Percentiles rank a stretch among this genome's conserved stretches.
phyloP scores from a whole-genome alignment of 2,888 invertebrate species.

The Sarcophaga carnaria region DNA sequence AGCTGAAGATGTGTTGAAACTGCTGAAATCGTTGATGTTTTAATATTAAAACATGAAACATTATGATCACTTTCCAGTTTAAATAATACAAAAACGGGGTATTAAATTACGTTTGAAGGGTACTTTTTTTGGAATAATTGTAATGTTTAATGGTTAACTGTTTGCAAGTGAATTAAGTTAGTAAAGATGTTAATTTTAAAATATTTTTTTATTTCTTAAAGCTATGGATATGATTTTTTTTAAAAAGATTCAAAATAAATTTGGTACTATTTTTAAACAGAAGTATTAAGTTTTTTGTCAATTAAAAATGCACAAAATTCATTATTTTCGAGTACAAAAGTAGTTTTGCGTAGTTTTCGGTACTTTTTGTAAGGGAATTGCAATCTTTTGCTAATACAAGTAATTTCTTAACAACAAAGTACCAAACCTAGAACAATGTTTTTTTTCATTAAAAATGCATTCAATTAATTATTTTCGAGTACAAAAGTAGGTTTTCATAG shows the following conservation, averaged over 20 bases:
- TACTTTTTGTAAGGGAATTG: no score
- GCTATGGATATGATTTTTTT: no score
- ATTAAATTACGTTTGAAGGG: slow-evolving; percentile 40
- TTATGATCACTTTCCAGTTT: slow-evolving; percentile 51
- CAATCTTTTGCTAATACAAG: no score
- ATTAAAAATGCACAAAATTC: background rate
- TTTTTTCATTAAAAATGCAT: background rate
- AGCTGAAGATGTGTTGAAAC: no score
- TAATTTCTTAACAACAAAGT: no score
- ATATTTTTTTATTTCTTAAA: background rate
- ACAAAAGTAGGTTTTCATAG: no score
- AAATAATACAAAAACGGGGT: slow-evolving; percentile 36
- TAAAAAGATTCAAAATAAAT: background rate
- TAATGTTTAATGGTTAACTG: slow-evolving; percentile 18
- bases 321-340: no score
- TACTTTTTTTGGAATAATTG: background rate
- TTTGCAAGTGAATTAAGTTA: background rate
- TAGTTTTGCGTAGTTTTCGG: no score
- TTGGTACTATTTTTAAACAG: no score
- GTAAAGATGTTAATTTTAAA: background rate
- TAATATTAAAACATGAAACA: background rate
- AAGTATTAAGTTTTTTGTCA: no score
- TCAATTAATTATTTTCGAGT: background rate
- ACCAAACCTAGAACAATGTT: background rate
- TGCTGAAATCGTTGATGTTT: slow-evolving; percentile 50